Percentiles rank a stretch among this genome's conserved stretches.
Evolutionary conservation across 2,888 invertebrate species (phyloP).

Genomic region (Brenthis hecate): DNA sequence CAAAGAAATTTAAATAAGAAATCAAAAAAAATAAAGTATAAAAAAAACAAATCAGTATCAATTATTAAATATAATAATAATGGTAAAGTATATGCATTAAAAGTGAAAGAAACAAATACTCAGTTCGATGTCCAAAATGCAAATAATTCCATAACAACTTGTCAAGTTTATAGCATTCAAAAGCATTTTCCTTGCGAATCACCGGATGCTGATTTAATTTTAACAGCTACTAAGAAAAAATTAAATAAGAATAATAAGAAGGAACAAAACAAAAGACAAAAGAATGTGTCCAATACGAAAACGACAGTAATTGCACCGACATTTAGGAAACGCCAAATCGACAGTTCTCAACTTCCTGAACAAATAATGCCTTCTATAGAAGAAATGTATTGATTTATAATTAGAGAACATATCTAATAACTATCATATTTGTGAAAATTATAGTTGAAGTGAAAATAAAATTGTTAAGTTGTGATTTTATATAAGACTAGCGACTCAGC

Average conservation of each 20-base stretch:
- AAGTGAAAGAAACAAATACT: slow-evolving; percentile 55
- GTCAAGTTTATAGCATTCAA: slow-evolving; percentile 61
- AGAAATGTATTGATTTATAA: slow-evolving; percentile 43
- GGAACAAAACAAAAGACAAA: slow-evolving; percentile 43
- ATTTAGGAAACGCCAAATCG: slow-evolving; percentile 56
- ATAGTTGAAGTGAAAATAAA: not conserved
- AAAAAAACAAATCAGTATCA: slow-evolving; percentile 50
- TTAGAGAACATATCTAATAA: not conserved
- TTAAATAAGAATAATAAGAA: slow-evolving; percentile 52
- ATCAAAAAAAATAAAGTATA: slow-evolving; percentile 44
- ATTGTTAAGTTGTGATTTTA: not conserved
- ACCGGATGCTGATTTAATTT: slow-evolving; percentile 51
- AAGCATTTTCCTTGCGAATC: slow-evolving; percentile 58
- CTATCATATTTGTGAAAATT: not conserved
- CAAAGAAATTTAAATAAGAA: slow-evolving; percentile 33
- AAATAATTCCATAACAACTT: slow-evolving; percentile 43
- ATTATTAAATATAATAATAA: slow-evolving; percentile 61
- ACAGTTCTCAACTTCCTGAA: slow-evolving; percentile 56
- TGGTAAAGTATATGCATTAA: slow-evolving; percentile 59
- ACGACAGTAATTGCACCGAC: slow-evolving; percentile 39
- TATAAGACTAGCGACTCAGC: no score
- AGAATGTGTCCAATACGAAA: slow-evolving; percentile 35
- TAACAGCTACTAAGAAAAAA: slow-evolving; percentile 50
- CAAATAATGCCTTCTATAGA: slow-evolving; percentile 63
- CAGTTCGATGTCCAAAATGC: slow-evolving; percentile 1